Conservation (phyloP, 1,140 invertebrate genomes). For the Cephus cinctus region DNA sequence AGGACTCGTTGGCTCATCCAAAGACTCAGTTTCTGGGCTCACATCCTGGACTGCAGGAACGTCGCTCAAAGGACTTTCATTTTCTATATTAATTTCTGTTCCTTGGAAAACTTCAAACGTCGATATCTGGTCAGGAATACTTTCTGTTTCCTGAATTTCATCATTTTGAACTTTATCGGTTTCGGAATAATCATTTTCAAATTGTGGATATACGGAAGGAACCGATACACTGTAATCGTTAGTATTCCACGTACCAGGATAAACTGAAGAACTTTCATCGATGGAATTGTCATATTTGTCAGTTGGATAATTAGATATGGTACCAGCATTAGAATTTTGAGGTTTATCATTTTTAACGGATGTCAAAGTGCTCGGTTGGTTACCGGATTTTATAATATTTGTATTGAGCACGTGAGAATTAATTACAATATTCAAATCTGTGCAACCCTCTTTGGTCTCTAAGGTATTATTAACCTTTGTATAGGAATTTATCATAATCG, state of each 20-base stretch:
- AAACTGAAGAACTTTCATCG: too few species aligned
- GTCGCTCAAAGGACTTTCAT: neutral
- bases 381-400: slow-evolving; percentile 29
- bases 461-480: slow-evolving; percentile 51
- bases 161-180: slow-evolving; percentile 9
- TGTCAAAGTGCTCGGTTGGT: too few species aligned
- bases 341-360: neutral
- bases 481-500: slow-evolving; percentile 49
- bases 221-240: too few species aligned
- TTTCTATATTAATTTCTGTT: slow-evolving; percentile 38
- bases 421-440: slow-evolving; percentile 52
- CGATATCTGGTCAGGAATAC: too few species aligned
- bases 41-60: neutral
- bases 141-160: too few species aligned
- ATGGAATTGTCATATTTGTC: too few species aligned
- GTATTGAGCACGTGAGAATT: slow-evolving; percentile 50
- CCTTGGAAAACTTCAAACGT: slow-evolving; percentile 37
- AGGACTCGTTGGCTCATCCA: neutral
- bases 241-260: too few species aligned
- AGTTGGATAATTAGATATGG: too few species aligned
- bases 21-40: neutral
- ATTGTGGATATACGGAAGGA: too few species aligned
- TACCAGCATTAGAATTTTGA: too few species aligned
- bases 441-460: slow-evolving; percentile 50
- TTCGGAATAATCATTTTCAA: neutral